Percentiles rank a stretch among this genome's conserved stretches.
phyloP scores from a whole-genome alignment of 1,140 invertebrate species.

The Brachystomella parvula region DNA sequence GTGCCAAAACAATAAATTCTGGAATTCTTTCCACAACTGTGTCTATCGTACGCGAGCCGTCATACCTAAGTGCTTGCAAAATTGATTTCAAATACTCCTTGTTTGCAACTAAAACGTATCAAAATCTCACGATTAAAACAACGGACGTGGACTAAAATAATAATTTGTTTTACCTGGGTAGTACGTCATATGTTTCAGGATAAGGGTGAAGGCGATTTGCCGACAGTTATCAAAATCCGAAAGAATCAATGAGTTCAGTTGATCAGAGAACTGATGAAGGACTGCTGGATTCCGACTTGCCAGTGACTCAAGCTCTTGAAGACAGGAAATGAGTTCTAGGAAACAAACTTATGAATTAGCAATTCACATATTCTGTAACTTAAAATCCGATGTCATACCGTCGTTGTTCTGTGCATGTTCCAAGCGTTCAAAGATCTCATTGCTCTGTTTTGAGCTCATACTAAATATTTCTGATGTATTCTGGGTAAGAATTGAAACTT shows the following conservation, averaged over 20 bases:
- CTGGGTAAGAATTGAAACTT: conserved; percentile 13
- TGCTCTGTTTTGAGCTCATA: conserved; percentile 9
- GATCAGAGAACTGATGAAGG: conserved; percentile 57
- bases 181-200: conserved; percentile 58
- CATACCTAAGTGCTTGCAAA: conserved; percentile 68
- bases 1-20: conserved; percentile 69
- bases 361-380: not conserved
- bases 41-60: conserved; percentile 62
- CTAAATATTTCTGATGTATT: not conserved
- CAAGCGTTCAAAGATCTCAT: conserved; percentile 33
- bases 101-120: conserved; percentile 44
- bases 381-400: conserved; percentile 18
- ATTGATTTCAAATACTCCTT: conserved; percentile 60
- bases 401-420: conserved; percentile 37
- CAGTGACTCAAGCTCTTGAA: conserved; percentile 64
- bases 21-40: conserved; percentile 72
- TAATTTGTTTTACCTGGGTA: conserved; percentile 46
- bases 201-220: conserved; percentile 55
- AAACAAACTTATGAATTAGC: conserved; percentile 2
- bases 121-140: conserved; percentile 23
- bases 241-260: conserved; percentile 53
- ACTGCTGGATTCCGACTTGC: conserved; percentile 59
- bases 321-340: conserved; percentile 51
- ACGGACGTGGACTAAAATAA: conserved; percentile 1
- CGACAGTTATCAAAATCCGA: conserved; percentile 57